Evolutionary conservation across 2,797 vertebrate species (phyloP), one percentile per base, ranked within the genome.

Genomic region (Acipenser oxyrinchus): DNA sequence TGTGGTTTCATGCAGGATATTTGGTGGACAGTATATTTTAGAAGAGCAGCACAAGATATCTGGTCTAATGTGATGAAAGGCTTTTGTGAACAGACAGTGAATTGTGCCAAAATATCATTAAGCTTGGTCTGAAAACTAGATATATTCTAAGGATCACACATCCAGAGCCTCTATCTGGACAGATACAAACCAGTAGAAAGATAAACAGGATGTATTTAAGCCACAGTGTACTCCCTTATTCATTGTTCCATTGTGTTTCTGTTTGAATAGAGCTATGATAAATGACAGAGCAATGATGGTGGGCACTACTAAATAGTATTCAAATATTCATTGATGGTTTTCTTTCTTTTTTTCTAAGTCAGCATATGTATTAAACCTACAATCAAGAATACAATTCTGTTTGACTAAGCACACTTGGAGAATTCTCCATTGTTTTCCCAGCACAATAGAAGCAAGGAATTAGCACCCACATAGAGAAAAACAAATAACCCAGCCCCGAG

Each of bases 301-400:
- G 23, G 23, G 23, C 23, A 37, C 23, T 37, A 37, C 2, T 37
- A 37, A 37, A 37, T 37, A 37, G 23, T 4, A 37, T 37, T 58
- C 13, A 58, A 2, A 58, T 58, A n/a, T n/a, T 58, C 55, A 58
- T n/a, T 58, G 55, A 58, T 87, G 84, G 70, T 59, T 64, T 37
- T 51, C 15, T 15, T 2, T 3, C 37, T 48, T n/a, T 65, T 10
- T n/a, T 15, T 65, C 18, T 37, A 37, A 50, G 64, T 65, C 51
- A 18, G 51, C 10, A 10, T 10, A 57, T 57, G 55, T 18, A 65
- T 48, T 4, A 10, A 63, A 62, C 60, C 63, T 61, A 63, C 70
- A 68, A 12, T 65, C 49, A 63, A 51, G 52, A 68, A 62, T 51
- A 18, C 68, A 64, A 59, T 48, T 13, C 10, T 69, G 37, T 71